Conservation (phyloP, 1,140 invertebrate genomes). For the Drosophila parvula region DNA sequence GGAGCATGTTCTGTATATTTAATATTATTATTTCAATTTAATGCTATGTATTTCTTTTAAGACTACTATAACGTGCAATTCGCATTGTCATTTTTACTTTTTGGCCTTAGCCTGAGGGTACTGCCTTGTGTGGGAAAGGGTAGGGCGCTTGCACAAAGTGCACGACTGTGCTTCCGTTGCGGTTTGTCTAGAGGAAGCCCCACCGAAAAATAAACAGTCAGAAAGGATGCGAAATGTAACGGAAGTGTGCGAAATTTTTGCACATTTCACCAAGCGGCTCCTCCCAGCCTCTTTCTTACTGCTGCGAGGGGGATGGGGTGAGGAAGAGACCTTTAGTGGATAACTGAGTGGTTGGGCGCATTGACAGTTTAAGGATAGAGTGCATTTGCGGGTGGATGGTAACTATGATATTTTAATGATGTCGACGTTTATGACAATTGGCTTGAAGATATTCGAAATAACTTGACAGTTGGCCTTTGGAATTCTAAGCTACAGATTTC, state of each 20-base stretch:
- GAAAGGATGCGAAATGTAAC: slow-evolving; percentile 76
- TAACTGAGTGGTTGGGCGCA: slow-evolving; percentile 6
- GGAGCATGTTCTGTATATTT: too few relatives aligned
- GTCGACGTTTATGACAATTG: slow-evolving; percentile 74
- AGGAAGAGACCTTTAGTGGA: background rate
- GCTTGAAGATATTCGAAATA: slow-evolving; percentile 63
- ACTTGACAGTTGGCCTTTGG: slow-evolving; percentile 61
- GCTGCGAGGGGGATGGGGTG: slow-evolving; percentile 5
- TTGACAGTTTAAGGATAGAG: slow-evolving; percentile 14
- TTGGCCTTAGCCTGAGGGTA: slow-evolving; percentile 6
- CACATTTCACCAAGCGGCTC: slow-evolving; percentile 58
- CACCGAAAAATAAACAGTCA: slow-evolving; percentile 68
- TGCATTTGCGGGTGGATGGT: slow-evolving; percentile 21
- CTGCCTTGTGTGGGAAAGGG: slow-evolving; percentile 4
- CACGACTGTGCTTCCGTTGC: slow-evolving; percentile 62
- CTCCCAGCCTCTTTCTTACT: background rate
- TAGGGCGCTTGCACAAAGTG: slow-evolving; percentile 15
- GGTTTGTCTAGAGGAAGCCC: slow-evolving; percentile 73
- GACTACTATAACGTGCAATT: slow-evolving; percentile 51
- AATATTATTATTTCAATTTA: slow-evolving; percentile 46
- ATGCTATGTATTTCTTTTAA: slow-evolving; percentile 44
- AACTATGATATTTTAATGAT: slow-evolving; percentile 78
- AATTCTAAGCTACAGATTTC: slow-evolving; percentile 7
- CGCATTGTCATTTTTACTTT: slow-evolving; percentile 65
- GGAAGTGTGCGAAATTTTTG: slow-evolving; percentile 76